Base-by-base conservation (phyloP, 2,888 invertebrate species). In the Sinodicranocentrus sp. region DNA sequence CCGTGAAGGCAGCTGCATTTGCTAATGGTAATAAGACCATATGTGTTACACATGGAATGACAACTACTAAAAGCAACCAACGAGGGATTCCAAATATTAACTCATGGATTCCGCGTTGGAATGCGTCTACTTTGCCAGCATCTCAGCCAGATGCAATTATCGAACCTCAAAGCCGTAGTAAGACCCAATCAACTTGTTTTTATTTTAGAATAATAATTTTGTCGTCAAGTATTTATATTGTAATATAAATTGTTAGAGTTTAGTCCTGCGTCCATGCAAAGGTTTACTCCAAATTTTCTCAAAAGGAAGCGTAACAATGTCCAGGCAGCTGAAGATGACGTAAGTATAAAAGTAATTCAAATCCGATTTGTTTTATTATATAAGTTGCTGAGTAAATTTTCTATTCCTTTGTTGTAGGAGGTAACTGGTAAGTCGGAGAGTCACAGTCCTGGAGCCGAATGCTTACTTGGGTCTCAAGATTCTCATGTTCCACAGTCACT, bases 1-100 rank as follows among this genome's bases (percentile, higher is more conserved):
- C 96, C 43, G 57, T 89, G 5, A 87, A 85, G 63, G 84, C 94
- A 97, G 90, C 92, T 94, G 83, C 96, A 15, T 44, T 70, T 26
- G 68, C 54, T 0, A 52, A 39, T 23, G 52, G 33, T 13, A 70
- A 77, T 10, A 83, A 65, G 33, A 19, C 61, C 0, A 54, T 83
- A 8, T 43, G 23, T 0, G 25, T 83, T 43, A 71, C 61, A 1
- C 76, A 83, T 6, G 57, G 39, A 3, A 13, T 59, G 17, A n/a
- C 71, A 2, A 5, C 59, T 13, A 43, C 26, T 52, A 79, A 84
- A 77, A 63, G 43, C 28, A 61, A n/a, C n/a, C 71, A 71, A 65
- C 57, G 80, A 25, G 59, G 82, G 23, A 72, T 82, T 54, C 82
- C 86, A n/a, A 77, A 71, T 15, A 76, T 83, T 15, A 83, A 83